Evolutionary conservation across 1,140 invertebrate species (phyloP).

Genomic region (Penaeus chinensis): DNA sequence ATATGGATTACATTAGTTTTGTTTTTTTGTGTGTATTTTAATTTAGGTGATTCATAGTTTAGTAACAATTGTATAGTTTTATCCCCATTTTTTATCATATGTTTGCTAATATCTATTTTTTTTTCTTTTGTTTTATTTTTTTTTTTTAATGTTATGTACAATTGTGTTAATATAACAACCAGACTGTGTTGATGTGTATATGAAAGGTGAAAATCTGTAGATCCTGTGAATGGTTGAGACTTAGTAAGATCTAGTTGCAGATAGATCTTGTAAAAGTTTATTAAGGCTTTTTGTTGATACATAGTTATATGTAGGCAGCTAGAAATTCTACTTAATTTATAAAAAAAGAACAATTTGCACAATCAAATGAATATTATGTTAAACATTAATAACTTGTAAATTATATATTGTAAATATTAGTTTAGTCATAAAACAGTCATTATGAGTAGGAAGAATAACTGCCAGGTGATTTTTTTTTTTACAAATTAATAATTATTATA

Average conservation of each 20-base stretch:
- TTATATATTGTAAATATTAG: slow-evolving; percentile 58
- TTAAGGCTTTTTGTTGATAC: slow-evolving; percentile 42
- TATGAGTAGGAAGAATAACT: slow-evolving; percentile 46
- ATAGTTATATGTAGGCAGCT: slow-evolving; percentile 58
- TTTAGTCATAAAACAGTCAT: slow-evolving; percentile 50
- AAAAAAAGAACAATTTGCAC: slow-evolving; percentile 47
- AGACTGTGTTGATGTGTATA: slow-evolving; percentile 44
- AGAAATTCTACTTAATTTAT: slow-evolving; percentile 51
- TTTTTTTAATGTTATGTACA: neutral
- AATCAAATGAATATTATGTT: slow-evolving; percentile 45
- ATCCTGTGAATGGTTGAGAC: slow-evolving; percentile 34
- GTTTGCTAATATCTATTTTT: slow-evolving; percentile 31
- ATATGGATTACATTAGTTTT: slow-evolving; percentile 32
- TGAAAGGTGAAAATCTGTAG: slow-evolving; percentile 31
- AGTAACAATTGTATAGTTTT: slow-evolving; percentile 17
- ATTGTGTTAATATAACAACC: slow-evolving; percentile 23
- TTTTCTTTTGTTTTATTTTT: slow-evolving; percentile 33
- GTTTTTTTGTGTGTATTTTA: slow-evolving; percentile 57
- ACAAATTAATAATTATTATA: slow-evolving; percentile 38
- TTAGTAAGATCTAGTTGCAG: slow-evolving; percentile 45
- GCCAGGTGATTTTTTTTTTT: slow-evolving; percentile 23
- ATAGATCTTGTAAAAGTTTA: slow-evolving; percentile 42
- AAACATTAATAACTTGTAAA: slow-evolving; percentile 45
- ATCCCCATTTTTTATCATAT: too few species aligned
- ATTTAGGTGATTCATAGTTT: slow-evolving; percentile 28